Evolutionary conservation across 1,140 invertebrate species (phyloP), one percentile per base, ranked within the genome.

Genomic region (Maconellicoccus hirsutus): DNA sequence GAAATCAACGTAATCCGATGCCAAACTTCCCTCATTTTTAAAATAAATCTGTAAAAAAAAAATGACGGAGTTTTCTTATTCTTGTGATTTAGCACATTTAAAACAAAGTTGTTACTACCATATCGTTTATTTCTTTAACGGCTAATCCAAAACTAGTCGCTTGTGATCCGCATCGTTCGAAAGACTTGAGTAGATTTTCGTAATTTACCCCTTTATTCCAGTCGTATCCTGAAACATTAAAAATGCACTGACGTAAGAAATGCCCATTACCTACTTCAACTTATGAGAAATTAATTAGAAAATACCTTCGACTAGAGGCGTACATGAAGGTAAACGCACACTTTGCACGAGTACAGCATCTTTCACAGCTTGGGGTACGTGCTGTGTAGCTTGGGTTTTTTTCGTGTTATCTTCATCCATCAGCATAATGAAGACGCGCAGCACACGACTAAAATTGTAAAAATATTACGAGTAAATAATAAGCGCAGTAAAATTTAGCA

Each of bases 141-240:
- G 94, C 93, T 76, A 88, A 81, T 0, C 92, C 94, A 80, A 98
- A 93, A 83, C 90, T 95, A 0, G 94, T 96, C 0, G 97, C 94
- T 85, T 99, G 97, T 79, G 98, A 98, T 61, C 97, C 97, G 59
- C 88, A 91, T 70, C 84, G 83, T 63, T 83, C 78, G 78, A 92
- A 98, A 22, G 88, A 88, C 72, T 89, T 79, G 3, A 99, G 83
- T 21, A 99, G 78, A 76, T 86, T 85, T 74, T 89, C 84, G 79
- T 96, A 97, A 79, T 98, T 85, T 22, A 98, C 81, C 8, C 94
- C 95, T 75, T 90, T 82, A 78, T 96, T 95, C 84, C 94, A 99
- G 77, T 99, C 91, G 80, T 97, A 98, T 16, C 89, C 89, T 82
- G 71, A 14, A 76, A 78, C 69, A 70, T 12, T 71, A 23, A 25